Evolutionary conservation across 2,797 vertebrate genomes (phyloP).

Genomic region (Squalus acanthias): DNA sequence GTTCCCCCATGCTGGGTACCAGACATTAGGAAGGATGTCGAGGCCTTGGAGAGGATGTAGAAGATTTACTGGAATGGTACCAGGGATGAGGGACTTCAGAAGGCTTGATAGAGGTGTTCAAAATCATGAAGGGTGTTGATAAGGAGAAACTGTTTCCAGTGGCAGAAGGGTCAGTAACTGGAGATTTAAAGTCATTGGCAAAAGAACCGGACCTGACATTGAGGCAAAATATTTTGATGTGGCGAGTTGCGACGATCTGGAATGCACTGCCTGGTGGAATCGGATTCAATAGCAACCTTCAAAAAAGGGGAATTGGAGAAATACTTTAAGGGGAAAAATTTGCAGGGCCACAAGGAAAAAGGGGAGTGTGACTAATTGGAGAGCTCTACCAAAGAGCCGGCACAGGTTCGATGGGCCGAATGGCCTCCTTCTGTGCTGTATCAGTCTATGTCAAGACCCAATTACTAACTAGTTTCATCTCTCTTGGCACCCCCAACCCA

Average conservation of each 20-base stretch:
- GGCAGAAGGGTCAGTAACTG: background rate
- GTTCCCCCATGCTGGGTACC: no score
- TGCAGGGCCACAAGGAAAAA: background rate
- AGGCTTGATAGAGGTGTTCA: background rate
- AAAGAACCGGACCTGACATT: background rate
- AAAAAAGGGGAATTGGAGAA: background rate
- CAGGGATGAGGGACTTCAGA: background rate
- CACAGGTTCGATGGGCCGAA: background rate
- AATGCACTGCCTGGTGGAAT: background rate
- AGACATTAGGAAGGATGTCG: no score
- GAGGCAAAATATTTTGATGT: background rate
- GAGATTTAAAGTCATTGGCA: background rate
- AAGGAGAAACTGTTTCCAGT: background rate
- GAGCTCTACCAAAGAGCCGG: no score
- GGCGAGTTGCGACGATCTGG: background rate
- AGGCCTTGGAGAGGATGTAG: background rate
- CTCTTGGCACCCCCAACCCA: background rate
- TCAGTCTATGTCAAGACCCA: background rate
- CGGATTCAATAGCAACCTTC: background rate
- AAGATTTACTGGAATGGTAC: background rate
- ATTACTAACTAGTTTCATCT: background rate
- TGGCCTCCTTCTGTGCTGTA: background rate
- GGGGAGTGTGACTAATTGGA: background rate
- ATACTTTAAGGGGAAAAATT: background rate
- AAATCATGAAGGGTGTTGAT: background rate